Evolutionary conservation across 2,113 vertebrate genomes (phyloP), one percentile per base, ranked within the genome.

Genomic region (Thomomys bottae): DNA sequence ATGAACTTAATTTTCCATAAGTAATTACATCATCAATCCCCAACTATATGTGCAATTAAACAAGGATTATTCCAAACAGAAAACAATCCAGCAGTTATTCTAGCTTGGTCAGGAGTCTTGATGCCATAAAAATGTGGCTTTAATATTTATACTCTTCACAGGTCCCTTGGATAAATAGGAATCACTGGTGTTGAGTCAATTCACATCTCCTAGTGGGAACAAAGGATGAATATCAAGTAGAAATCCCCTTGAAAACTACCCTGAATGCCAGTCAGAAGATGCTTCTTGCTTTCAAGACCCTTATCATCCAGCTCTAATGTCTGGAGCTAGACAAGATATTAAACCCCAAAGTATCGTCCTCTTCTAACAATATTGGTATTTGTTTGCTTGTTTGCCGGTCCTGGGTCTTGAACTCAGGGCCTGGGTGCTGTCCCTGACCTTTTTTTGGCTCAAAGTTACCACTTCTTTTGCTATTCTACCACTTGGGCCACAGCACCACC

Each of bases 1-100:
- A 67, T 38, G 54, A 92, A 66, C 34, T 82, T 85, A 80, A 76
- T 83, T 90, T 76, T 64, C 76, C 79, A 73, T 30, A 76, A 71
- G 36, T 73, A 59, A 89, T 66, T 45, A 73, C 73, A 63, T 42
- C 87, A 83, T 84, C 84, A 66, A n/a, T 73, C 91, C 88, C 89
- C 40, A 26, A 73, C 30, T 71, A 61, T 0, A 24, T 4, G 24
- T 89, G 30, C 64, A 80, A 38, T 23, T n/a, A 72, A 71, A 30
- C 10, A 67, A 73, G 72, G 32, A 28, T 32, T 7, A 23, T 40
- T 72, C 72, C 67, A 76, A 76, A 94, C 14, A 71, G 24, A 76
- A 89, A 90, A 72, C 7, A 63, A 78, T 20, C 26, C 77, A 71
- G 66, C 8, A 26, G 24, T 42, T 57, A 45, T 30, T 82, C 76